Conservation (phyloP, 2,888 invertebrate species). For the Acanthosepion lycidas region DNA sequence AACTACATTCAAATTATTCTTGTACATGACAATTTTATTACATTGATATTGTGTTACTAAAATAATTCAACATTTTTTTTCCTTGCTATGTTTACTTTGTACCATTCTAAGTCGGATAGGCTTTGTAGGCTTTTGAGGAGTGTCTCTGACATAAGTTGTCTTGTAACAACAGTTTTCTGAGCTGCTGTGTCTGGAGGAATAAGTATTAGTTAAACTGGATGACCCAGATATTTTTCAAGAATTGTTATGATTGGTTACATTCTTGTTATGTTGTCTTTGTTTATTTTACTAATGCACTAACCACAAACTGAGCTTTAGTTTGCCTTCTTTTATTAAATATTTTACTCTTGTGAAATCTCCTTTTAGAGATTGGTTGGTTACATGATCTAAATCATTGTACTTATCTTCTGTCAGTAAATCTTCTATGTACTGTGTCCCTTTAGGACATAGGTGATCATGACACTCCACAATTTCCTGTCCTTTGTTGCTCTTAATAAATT, state of each 20-base stretch:
- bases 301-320: no score
- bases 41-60: background rate
- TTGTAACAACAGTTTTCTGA: background rate
- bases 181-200: background rate
- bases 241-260: background rate
- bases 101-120: background rate
- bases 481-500: no score
- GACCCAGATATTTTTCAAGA: conserved; percentile 9
- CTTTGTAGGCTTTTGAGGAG: background rate
- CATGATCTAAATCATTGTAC: no score
- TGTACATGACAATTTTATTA: background rate
- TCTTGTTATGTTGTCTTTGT: background rate
- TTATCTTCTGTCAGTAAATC: no score
- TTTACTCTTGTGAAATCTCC: no score
- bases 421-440: no score
- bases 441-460: no score
- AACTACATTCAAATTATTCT: background rate
- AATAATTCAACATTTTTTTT: background rate
- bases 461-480: no score
- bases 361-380: no score
- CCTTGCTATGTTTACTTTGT: background rate
- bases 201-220: background rate
- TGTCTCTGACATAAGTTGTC: background rate
- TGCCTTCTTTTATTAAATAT: no score
- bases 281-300: background rate